These are phyloP conservation scores for Epinephelus malabaricus DNA, from an alignment of 2,797 vertebrate species.

Conservation along the genomic window DNA sequence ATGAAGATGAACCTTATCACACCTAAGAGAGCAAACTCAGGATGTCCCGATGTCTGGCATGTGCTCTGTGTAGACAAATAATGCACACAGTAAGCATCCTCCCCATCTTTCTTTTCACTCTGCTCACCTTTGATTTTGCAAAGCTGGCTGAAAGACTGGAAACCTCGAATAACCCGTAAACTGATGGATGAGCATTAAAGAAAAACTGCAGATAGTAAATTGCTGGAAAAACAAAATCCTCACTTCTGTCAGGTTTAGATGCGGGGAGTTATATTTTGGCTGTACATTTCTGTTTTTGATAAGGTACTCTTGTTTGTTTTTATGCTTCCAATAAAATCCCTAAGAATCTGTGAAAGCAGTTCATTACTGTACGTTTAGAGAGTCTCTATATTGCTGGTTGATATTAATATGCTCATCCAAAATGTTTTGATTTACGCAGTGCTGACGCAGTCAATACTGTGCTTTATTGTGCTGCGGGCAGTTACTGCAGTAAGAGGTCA, in stretches of 20 bases:
- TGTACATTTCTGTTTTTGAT: not conserved
- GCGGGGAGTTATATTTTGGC: not conserved
- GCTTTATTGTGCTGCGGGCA: conserved; percentile 27
- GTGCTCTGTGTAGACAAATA: conserved; percentile 56
- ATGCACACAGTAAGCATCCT: conserved; percentile 44
- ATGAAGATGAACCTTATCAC: conserved; percentile 47
- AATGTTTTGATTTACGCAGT: conserved; percentile 26
- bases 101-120: conserved; percentile 10
- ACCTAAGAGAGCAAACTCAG: conserved; percentile 37
- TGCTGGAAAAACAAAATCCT: conserved; percentile 2
- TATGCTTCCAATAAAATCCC: conserved; percentile 17
- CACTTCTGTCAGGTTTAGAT: not conserved
- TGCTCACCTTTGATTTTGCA: conserved; percentile 55
- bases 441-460: conserved; percentile 1
- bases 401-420: conserved; percentile 15
- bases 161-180: conserved; percentile 54
- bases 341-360: conserved; percentile 11
- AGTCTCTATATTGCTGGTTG: not conserved
- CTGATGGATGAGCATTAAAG: conserved; percentile 25
- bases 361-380: not conserved
- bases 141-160: conserved; percentile 47
- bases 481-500: conserved; percentile 4
- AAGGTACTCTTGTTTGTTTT: conserved; percentile 14
- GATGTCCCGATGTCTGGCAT: conserved; percentile 40
- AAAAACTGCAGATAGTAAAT: conserved; percentile 28